Conservation (phyloP, 2,113 vertebrate species). For the Balaenoptera acutorostrata region DNA sequence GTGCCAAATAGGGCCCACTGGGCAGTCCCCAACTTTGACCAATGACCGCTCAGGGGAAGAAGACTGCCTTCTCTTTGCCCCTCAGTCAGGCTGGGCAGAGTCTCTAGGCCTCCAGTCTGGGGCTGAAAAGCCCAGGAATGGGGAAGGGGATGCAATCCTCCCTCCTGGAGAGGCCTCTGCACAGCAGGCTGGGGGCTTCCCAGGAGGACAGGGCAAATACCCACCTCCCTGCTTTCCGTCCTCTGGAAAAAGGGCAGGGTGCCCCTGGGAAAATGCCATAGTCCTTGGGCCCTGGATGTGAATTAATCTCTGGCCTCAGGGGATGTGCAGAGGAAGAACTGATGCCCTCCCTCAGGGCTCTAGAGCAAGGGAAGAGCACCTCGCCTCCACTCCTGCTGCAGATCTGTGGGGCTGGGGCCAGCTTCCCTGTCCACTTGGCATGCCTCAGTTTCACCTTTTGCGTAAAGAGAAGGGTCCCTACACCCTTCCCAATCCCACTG, state of each 20-base stretch:
- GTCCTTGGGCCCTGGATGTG: neutral
- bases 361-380: neutral
- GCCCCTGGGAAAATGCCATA: neutral
- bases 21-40: neutral
- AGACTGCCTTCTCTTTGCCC: neutral
- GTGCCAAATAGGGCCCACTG: neutral
- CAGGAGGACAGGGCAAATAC: neutral
- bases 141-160: neutral
- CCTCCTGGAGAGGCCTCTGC: neutral
- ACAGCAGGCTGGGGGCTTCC: neutral
- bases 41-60: neutral
- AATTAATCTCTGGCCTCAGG: neutral
- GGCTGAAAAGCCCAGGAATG: neutral
- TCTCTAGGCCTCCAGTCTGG: neutral
- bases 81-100: neutral
- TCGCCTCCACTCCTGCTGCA: neutral
- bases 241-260: neutral
- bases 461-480: neutral
- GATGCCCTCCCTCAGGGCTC: neutral
- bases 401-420: neutral
- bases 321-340: neutral
- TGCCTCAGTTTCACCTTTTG: conserved; percentile 4
- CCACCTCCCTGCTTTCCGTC: neutral
- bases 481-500: neutral
- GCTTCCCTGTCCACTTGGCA: neutral